phyloP scores from a whole-genome alignment of 2,797 vertebrate species.

The Todus mexicanus region DNA sequence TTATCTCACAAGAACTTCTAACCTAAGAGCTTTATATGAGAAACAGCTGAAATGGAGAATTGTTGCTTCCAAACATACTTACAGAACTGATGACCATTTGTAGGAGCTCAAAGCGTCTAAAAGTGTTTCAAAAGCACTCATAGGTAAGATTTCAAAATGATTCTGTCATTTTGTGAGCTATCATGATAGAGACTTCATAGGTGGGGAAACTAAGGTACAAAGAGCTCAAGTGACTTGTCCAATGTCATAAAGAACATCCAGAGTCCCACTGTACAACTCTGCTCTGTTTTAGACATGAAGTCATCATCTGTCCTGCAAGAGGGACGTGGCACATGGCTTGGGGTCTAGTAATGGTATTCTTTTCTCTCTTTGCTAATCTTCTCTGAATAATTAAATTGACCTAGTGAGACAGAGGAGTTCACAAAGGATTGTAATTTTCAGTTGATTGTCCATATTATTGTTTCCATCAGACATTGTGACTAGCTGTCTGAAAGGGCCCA shows the following conservation, averaged over 20 bases:
- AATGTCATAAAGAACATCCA: background rate
- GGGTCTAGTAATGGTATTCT: background rate
- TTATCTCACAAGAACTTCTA: background rate
- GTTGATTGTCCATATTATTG: background rate
- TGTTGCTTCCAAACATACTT: background rate
- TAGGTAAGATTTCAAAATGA: background rate
- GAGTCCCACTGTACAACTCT: background rate
- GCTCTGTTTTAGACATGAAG: background rate
- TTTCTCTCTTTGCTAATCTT: background rate
- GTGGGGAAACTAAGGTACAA: background rate
- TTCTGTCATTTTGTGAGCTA: background rate
- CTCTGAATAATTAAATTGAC: slow-evolving; percentile 53
- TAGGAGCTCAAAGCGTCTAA: background rate
- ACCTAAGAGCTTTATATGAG: background rate
- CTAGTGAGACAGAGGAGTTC: background rate
- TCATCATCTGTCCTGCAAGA: background rate
- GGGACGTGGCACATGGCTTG: background rate
- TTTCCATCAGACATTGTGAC: background rate
- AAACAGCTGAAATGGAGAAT: background rate
- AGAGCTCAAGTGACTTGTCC: background rate
- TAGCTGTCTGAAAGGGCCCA: background rate
- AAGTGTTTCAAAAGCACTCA: background rate
- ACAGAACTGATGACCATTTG: background rate
- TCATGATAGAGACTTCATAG: background rate
- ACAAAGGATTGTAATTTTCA: slow-evolving; percentile 5